Percentiles rank a stretch among this genome's conserved stretches.
phyloP scores from a whole-genome alignment of 2,797 vertebrate genomes.

The Neosilurus hyrtlii region DNA sequence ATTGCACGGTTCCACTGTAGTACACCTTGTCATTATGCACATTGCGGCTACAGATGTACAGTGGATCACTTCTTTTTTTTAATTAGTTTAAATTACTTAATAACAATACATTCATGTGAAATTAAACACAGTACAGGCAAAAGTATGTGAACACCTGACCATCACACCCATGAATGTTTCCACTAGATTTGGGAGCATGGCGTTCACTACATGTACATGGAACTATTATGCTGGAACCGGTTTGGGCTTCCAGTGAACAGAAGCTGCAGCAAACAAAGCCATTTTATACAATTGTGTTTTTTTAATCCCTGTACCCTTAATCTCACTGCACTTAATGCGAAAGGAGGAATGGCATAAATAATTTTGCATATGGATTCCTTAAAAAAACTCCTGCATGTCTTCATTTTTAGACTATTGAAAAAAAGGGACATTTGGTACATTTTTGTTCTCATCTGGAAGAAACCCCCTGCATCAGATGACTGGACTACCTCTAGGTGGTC shows the following conservation, averaged over 20 bases:
- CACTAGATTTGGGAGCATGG: neutral
- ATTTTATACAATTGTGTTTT: neutral
- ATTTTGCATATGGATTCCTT: neutral
- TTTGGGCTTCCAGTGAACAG: neutral
- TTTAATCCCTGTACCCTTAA: neutral
- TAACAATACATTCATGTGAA: neutral
- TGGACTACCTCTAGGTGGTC: neutral
- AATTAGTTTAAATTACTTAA: neutral
- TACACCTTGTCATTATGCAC: neutral
- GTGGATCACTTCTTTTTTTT: neutral
- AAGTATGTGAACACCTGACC: neutral
- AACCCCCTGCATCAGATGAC: neutral
- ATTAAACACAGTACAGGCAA: neutral
- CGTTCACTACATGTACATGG: neutral
- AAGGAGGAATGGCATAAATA: neutral
- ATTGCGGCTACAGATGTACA: no score
- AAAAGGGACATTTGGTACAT: no score
- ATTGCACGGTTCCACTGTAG: no score
- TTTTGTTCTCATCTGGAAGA: neutral
- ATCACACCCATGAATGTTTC: neutral
- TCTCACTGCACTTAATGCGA: neutral
- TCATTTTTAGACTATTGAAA: neutral
- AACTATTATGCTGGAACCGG: neutral
- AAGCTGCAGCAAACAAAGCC: neutral
- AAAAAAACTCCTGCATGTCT: neutral